Evolutionary conservation across 2,888 invertebrate species (phyloP).

Genomic region (Dolomedes plantarius): DNA sequence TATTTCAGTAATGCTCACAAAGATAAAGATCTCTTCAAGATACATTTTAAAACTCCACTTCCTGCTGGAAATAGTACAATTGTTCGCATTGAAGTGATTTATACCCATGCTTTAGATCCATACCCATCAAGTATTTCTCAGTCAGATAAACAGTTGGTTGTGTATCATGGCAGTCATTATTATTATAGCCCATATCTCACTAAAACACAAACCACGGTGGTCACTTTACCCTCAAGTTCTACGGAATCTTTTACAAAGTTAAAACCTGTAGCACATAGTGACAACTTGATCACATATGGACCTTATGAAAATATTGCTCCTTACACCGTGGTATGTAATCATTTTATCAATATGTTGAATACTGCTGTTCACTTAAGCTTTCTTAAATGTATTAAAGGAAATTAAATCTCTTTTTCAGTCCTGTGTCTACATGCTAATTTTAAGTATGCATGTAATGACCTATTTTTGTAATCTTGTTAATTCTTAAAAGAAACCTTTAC

Average conservation of each 20-base stretch:
- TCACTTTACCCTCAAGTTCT: slow-evolving; percentile 86
- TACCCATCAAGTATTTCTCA: slow-evolving; percentile 93
- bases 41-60: slow-evolving; percentile 55
- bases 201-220: slow-evolving; percentile 86
- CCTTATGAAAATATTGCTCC: slow-evolving; percentile 86
- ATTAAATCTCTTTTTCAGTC: neutral
- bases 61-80: slow-evolving; percentile 59
- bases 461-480: too few relatives aligned
- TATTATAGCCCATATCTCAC: slow-evolving; percentile 89
- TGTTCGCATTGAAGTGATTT: slow-evolving; percentile 83
- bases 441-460: too few relatives aligned
- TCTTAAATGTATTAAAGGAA: too few relatives aligned
- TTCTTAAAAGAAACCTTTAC: too few relatives aligned
- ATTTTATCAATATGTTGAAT: slow-evolving; percentile 4
- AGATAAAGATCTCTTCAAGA: slow-evolving; percentile 44
- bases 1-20: slow-evolving; percentile 26
- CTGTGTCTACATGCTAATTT: too few relatives aligned
- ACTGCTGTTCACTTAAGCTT: too few relatives aligned
- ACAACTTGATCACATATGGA: slow-evolving; percentile 90
- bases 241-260: slow-evolving; percentile 89
- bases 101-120: slow-evolving; percentile 86
- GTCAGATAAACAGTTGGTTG: slow-evolving; percentile 94
- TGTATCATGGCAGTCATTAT: slow-evolving; percentile 89
- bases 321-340: slow-evolving; percentile 77
- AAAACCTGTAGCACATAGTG: slow-evolving; percentile 87